Base-by-base conservation (phyloP, 2,888 invertebrate genomes). In the Alviniconcha strummeri region DNA sequence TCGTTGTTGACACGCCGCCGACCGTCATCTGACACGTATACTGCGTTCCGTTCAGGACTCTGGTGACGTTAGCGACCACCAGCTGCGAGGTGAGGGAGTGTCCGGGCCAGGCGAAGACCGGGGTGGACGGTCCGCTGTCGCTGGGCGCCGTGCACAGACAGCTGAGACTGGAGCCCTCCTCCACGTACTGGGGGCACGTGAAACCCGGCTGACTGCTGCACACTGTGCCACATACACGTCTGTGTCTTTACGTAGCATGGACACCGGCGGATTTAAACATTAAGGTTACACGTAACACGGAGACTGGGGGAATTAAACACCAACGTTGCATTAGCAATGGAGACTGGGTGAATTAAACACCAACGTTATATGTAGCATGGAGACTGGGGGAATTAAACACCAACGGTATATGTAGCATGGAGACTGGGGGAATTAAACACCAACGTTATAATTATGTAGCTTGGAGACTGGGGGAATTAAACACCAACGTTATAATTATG, bases 1-100 rank as follows among this genome's bases (percentile, higher is more conserved):
- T 36, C 2, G 77, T 19, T 4, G 60, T 60, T 4, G 60, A 60
- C 19, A 36, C 77, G 9, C 77, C 77, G 5, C 5, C 11, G 7
- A 19, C 17, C 57, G 57, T 57, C 77, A 77, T 77, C 60, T 60
- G 36, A 36, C 77, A 77, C 11, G 77, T 60, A 19, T 77, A 77
- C 13, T 15, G 17, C 36, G 77, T 77, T 57, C 77, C 77, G 60
- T 77, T 77, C 36, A 60, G 36, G 36, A 4, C 60, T 77, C 57
- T 60, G n/a, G 36, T 78, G 64, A 78, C 78, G 64, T 77, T 19
- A 19, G 8, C 36, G 19, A 77, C n/a, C 77, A 36, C 60, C 77
- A 77, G 77, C 13, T 6, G 60, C 13, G 77, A 77, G 36, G 77
- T 60, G 56, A 55, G 5, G 15, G 77, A 77, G 4, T 77, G 77